Percentiles rank a stretch among this genome's conserved stretches.
phyloP scores from a whole-genome alignment of 2,113 vertebrate genomes.

The Uria aalge region DNA sequence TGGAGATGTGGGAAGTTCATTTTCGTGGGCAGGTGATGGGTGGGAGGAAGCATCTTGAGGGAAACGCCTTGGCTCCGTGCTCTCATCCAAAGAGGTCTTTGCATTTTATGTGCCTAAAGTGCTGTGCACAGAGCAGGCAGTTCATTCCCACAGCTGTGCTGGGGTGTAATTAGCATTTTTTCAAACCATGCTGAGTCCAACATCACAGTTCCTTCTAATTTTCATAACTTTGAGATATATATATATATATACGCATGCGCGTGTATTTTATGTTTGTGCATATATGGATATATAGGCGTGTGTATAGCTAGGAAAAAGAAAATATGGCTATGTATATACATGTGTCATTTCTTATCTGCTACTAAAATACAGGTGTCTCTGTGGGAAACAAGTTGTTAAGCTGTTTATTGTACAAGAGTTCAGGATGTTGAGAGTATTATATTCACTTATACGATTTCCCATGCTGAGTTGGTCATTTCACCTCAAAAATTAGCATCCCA shows the following conservation, averaged over 20 bases:
- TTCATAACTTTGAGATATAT: neutral
- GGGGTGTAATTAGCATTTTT: neutral
- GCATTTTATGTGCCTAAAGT: neutral
- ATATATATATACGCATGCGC: neutral
- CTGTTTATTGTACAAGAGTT: neutral
- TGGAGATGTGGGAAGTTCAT: neutral
- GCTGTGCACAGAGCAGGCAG: neutral
- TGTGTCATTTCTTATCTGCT: neutral
- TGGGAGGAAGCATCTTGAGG: neutral
- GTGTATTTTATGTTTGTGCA: neutral
- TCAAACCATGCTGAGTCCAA: neutral
- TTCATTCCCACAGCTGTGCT: conserved; percentile 9
- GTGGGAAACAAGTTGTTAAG: conserved; percentile 12
- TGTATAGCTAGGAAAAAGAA: neutral
- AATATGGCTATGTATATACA: neutral
- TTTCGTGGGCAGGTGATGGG: neutral
- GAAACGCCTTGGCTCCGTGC: neutral
- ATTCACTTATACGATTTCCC: neutral
- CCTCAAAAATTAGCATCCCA: neutral
- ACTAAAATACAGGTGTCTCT: neutral
- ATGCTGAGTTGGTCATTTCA: neutral
- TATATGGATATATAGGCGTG: neutral
- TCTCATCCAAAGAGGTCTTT: neutral
- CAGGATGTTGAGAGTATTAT: neutral
- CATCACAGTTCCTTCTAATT: conserved; percentile 20